phyloP scores from a whole-genome alignment of 37 sponge, comb jelly and placozoan genomes.

The Diacarnus erythraeanus region DNA sequence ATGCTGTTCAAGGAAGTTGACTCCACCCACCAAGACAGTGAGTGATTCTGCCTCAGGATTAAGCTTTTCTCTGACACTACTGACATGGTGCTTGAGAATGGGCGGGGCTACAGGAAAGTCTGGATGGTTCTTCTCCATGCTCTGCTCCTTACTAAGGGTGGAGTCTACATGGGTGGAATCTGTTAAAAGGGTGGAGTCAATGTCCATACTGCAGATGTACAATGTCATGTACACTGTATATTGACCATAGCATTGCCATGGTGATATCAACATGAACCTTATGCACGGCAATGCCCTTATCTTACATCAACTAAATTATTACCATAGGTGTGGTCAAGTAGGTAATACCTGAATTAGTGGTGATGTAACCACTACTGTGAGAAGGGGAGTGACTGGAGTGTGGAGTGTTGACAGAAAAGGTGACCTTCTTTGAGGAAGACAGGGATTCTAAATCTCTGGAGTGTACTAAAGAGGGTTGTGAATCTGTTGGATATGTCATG shows the following conservation, averaged over 20 bases:
- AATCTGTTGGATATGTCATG: too few relatives aligned
- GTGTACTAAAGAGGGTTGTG: too few relatives aligned
- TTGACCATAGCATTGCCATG: too few relatives aligned
- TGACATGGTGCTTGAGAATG: background rate
- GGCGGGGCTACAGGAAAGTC: background rate
- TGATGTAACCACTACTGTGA: background rate
- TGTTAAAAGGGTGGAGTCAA: too few relatives aligned
- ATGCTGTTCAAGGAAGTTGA: constrained; percentile 67
- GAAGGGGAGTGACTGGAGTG: background rate
- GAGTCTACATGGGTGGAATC: background rate
- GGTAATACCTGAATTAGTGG: background rate
- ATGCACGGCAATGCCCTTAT: too few relatives aligned
- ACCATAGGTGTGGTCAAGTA: background rate
- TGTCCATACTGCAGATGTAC: too few relatives aligned
- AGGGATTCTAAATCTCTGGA: background rate
- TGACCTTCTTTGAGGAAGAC: background rate
- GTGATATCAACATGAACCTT: too few relatives aligned
- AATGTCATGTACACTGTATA: too few relatives aligned
- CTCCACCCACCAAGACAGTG: constrained; percentile 83
- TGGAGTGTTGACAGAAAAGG: background rate
- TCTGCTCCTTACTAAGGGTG: background rate
- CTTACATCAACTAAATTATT: too few relatives aligned
- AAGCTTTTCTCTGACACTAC: constrained; percentile 27
- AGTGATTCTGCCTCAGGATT: constrained; percentile 73
- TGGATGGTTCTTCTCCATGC: background rate